Base-by-base conservation (phyloP, 2,888 invertebrate species). In the Xylota segnis region DNA sequence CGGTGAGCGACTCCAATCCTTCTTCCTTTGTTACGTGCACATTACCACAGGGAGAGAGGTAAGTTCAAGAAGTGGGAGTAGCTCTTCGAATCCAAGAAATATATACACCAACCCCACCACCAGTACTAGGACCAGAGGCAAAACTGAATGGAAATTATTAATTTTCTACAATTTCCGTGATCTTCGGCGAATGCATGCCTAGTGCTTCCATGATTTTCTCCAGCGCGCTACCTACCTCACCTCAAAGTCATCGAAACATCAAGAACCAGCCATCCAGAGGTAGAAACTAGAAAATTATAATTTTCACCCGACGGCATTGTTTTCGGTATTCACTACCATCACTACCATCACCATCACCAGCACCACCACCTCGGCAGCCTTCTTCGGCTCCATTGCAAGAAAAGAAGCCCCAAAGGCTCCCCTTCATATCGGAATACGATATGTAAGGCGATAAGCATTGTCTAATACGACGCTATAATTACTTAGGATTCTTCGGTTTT, bases 401-500 rank as follows among this genome's bases (percentile, higher is more conserved):
- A 34, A 61, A 66, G 77, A 37, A 63, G 29, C 65, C 83, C 72
- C 66, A 32, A 29, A 68, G 83, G 77, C 72, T n/a, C n/a, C n/a
- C n/a, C n/a, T 61, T 65, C 71, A 61, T 83, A 83, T 77, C 83
- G 66, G 59, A 77, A 77, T 72, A 83, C 77, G 83, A 83, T 83
- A 68, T 77, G 77, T 83, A 77, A 77, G 72, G 71, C 66, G 77
- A 72, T 83, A 82, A 82, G 70, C 56, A 70, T 40, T 59, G 63
- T 66, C 77, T 83, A 83, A 83, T 83, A 66, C 77, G 65, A 66
- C 45, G 58, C 77, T 77, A 61, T 83, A 83, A 83, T 83, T 83
- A 83, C 72, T 71, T 72, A 66, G 71, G 66, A 70, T 70, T 76
- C 71, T 68, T 23, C 63, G 32, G 43, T 45, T 34, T 61, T 32